Conservation (phyloP, 2,888 invertebrate genomes). For the Amphipyra berbera region DNA sequence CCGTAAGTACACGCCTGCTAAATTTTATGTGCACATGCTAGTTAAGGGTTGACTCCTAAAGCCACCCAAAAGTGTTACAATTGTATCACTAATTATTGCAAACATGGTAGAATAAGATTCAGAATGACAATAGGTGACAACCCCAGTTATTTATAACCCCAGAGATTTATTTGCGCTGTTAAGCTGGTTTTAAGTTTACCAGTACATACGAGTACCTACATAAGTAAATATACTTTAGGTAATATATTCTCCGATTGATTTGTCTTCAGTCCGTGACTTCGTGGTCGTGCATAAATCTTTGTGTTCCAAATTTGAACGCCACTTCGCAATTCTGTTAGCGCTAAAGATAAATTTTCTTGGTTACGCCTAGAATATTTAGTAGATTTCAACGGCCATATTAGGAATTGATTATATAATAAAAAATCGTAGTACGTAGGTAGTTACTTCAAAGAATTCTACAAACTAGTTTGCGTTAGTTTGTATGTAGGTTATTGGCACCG, state of each 20-base stretch:
- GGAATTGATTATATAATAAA: slow-evolving; percentile 31
- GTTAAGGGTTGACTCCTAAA: too few relatives aligned
- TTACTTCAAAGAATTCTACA: neutral
- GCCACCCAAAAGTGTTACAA: too few relatives aligned
- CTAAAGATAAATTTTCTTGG: slow-evolving; percentile 44
- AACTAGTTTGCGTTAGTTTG: neutral
- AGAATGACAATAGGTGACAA: too few relatives aligned
- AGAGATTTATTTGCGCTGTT: too few relatives aligned
- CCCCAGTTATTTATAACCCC: too few relatives aligned
- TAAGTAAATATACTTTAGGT: slow-evolving; percentile 14
- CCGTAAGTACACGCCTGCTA: too few relatives aligned
- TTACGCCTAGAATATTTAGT: slow-evolving; percentile 47
- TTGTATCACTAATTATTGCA: too few relatives aligned
- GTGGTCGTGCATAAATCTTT: slow-evolving; percentile 51
- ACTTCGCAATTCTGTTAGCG: slow-evolving; percentile 55
- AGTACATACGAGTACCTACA: too few relatives aligned
- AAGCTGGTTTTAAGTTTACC: too few relatives aligned
- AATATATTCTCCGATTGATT: slow-evolving; percentile 45
- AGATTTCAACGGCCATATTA: slow-evolving; percentile 41
- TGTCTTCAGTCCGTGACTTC: slow-evolving; percentile 41
- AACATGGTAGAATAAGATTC: too few relatives aligned
- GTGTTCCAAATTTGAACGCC: slow-evolving; percentile 40
- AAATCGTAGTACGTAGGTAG: neutral
- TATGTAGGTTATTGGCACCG: neutral
- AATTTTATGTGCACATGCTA: too few relatives aligned